Conservation (phyloP, 1,140 invertebrate species). For the Drosophila melanica region DNA sequence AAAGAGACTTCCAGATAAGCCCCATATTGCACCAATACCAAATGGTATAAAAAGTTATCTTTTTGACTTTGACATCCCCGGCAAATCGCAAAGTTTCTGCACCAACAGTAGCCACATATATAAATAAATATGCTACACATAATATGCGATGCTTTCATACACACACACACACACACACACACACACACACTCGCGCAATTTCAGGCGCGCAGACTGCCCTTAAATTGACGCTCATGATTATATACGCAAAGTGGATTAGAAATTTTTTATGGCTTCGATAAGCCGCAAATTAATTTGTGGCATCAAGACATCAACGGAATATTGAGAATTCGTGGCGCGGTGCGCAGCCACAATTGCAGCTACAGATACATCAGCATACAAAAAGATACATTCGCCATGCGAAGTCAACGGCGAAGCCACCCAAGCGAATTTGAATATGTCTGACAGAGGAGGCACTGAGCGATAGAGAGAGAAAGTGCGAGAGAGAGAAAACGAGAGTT, state of each 20-base stretch:
- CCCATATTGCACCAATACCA: not conserved
- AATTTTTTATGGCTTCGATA: constrained; percentile 50
- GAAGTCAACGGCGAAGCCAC: constrained; percentile 28
- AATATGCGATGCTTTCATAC: constrained; percentile 9
- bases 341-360: not conserved
- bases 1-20: not conserved
- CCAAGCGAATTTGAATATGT: constrained; percentile 31
- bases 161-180: not conserved
- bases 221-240: constrained; percentile 53
- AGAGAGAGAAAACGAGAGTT: not conserved
- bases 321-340: constrained; percentile 2
- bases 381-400: constrained; percentile 1
- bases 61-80: constrained; percentile 14
- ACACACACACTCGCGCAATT: not conserved
- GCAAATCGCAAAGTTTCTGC: constrained; percentile 18
- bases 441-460: not conserved
- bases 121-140: constrained; percentile 30
- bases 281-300: constrained; percentile 52
- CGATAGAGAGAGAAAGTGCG: not conserved
- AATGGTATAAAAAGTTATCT: not conserved
- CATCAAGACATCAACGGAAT: constrained; percentile 28
- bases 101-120: constrained; percentile 2
- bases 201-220: constrained; percentile 1
- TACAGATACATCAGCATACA: not conserved
- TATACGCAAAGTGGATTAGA: constrained; percentile 51